Evolutionary conservation across 2,113 vertebrate genomes (phyloP).

Genomic region (Garra rufa): DNA sequence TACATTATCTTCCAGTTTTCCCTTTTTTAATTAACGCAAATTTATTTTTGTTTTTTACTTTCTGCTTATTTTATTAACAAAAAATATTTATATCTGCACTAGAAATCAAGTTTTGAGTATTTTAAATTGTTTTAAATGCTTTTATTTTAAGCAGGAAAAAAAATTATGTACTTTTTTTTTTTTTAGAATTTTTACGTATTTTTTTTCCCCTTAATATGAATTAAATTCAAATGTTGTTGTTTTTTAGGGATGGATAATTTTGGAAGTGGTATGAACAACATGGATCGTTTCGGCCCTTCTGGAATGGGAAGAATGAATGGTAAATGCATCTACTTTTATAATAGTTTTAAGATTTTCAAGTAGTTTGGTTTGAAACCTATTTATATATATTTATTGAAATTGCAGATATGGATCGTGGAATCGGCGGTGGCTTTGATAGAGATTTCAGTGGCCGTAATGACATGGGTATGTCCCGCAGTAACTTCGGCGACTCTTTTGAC

Average conservation of each 20-base stretch:
- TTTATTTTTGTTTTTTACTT: too few species aligned
- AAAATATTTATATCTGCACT: too few species aligned
- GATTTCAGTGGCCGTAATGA: conserved; percentile 85
- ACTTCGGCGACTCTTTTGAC: conserved; percentile 89
- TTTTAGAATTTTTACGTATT: too few species aligned
- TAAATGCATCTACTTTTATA: too few species aligned
- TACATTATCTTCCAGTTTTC: too few species aligned
- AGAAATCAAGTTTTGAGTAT: too few species aligned
- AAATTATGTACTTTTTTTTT: too few species aligned
- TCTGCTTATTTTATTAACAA: too few species aligned
- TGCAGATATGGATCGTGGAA: conserved; percentile 88
- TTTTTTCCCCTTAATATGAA: neutral
- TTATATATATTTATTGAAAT: conserved; percentile 67
- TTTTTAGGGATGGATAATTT: conserved; percentile 92
- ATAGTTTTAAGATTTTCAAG: too few species aligned
- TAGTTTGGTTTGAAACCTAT: conserved; percentile 29
- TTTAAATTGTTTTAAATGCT: too few species aligned
- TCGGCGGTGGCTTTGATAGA: conserved; percentile 87
- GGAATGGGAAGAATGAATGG: conserved; percentile 94
- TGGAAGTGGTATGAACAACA: conserved; percentile 83
- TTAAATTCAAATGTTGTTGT: neutral
- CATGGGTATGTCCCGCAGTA: conserved; percentile 87
- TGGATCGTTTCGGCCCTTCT: conserved; percentile 89
- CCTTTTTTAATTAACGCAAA: too few species aligned
- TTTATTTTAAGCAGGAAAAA: too few species aligned